Base-by-base conservation (phyloP, 2,797 vertebrate species). In the Saxicola maurus region DNA sequence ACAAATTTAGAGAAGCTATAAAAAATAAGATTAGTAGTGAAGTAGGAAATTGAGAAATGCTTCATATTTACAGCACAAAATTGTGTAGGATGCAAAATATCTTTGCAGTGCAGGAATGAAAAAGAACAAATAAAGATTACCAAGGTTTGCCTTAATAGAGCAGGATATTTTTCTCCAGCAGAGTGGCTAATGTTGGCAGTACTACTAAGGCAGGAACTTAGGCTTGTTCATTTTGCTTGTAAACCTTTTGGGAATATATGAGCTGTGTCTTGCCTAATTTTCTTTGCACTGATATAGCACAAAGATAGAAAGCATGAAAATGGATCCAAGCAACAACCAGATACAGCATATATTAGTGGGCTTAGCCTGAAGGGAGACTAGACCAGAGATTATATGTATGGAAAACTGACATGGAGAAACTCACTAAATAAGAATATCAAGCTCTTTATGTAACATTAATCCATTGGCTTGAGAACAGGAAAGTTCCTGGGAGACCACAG, bases 291-390 rank as follows among this genome's bases (percentile, higher is more conserved):
- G 93, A 93, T 93, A 86, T 10, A 69, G 86, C 80, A 91, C 93
- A 86, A 93, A 89, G 93, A 96, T 88, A 80, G 38, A 95, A 91
- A 96, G 71, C 64, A 92, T 49, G 94, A 88, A 95, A 96, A 94
- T 78, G 65, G 94, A 88, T 92, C 86, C 77, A 80, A 90, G 74
- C 56, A 93, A 80, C 52, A 87, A 66, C 52, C 64, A 91, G 94
- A 61, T 91, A 86, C 20, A 7, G 23, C 59, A 51, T 73, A 46
- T 75, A 93, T 93, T 96, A 87, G 60, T 66, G 49, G 31, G 5
- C 43, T 93, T 76, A 91, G 51, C 60, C 87, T 60, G 25, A 42
- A 91, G 66, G 75, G 87, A 62, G 35, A 61, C 69, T 82, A 79
- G 27, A 60, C 37, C 30, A 84, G 66, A 93, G 61, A 68, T 4